Conservation (phyloP, 2,113 vertebrate species). For the Pterocles orientalis region DNA sequence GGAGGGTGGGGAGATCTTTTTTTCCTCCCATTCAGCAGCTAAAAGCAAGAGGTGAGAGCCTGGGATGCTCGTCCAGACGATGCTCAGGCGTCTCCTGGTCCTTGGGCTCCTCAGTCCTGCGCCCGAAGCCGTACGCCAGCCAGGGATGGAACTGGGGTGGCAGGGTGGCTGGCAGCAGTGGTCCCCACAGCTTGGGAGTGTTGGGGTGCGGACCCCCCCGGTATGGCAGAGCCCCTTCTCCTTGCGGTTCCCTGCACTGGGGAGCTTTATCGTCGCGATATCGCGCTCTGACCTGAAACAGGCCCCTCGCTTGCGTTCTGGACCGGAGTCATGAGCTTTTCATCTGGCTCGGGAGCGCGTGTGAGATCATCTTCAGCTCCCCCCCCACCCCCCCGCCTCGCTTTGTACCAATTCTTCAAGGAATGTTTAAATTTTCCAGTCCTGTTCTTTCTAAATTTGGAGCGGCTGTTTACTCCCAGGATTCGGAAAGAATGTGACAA, state of each 20-base stretch:
- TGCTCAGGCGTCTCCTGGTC: not conserved
- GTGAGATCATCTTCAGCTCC: conserved; percentile 62
- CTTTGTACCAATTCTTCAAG: conserved; percentile 68
- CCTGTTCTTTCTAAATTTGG: conserved; percentile 75
- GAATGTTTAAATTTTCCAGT: conserved; percentile 76
- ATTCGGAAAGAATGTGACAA: conserved; percentile 74
- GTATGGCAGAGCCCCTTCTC: not conserved
- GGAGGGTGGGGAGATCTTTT: not conserved
- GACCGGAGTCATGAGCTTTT: conserved; percentile 56
- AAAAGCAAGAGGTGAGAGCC: not conserved
- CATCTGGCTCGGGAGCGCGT: conserved; percentile 27
- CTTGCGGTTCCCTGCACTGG: rapidly evolving
- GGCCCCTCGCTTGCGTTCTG: conserved; percentile 48
- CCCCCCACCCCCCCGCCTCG: not conserved
- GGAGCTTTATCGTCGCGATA: not conserved
- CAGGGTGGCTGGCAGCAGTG: not conserved
- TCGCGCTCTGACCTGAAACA: conserved; percentile 16
- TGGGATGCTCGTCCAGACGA: not conserved
- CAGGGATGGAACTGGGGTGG: not conserved
- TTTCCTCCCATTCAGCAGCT: not conserved
- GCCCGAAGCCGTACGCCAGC: rapidly evolving
- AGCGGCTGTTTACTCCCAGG: conserved; percentile 70
- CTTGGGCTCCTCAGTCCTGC: not conserved
- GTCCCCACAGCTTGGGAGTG: not conserved
- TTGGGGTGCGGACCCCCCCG: not conserved